These are phyloP conservation scores for Lampris incognitus DNA, from an alignment of 2,113 vertebrate species.

Conservation along the genomic window DNA sequence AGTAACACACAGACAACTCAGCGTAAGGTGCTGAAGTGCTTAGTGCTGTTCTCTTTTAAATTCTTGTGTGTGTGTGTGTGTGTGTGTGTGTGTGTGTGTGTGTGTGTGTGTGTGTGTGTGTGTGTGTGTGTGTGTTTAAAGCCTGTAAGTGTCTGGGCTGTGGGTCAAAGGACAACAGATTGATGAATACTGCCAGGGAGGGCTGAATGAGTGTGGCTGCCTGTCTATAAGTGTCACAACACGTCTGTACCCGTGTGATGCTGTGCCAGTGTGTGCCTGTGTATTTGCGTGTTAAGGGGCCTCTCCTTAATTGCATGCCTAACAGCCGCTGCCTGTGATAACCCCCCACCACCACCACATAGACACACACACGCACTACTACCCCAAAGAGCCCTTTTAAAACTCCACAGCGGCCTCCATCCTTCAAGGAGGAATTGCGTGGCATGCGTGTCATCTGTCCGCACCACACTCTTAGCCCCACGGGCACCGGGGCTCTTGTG, in stretches of 20 bases:
- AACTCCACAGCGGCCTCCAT: conserved; percentile 18
- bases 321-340: conserved; percentile 58
- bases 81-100: conserved; percentile 5
- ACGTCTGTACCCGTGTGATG: conserved; percentile 42
- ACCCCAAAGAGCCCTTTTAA: conserved; percentile 49
- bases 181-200: conserved; percentile 66
- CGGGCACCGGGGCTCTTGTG: conserved; percentile 36
- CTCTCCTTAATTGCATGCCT: conserved; percentile 57
- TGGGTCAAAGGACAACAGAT: conserved; percentile 63
- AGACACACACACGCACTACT: background rate
- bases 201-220: conserved; percentile 42
- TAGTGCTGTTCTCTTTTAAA: conserved; percentile 44
- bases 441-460: conserved; percentile 73
- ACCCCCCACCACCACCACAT: conserved; percentile 10
- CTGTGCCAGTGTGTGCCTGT: conserved; percentile 21
- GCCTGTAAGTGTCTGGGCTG: conserved; percentile 34
- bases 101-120: conserved; percentile 22
- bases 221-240: conserved; percentile 62
- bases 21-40: too few relatives aligned
- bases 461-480: conserved; percentile 44
- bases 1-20: conserved; percentile 37
- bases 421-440: conserved; percentile 42
- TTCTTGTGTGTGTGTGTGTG: conserved; percentile 1
- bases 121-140: conserved; percentile 30
- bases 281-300: conserved; percentile 16